Evolutionary conservation across 2,113 vertebrate genomes (phyloP).

Genomic region (Actinemys pallida): DNA sequence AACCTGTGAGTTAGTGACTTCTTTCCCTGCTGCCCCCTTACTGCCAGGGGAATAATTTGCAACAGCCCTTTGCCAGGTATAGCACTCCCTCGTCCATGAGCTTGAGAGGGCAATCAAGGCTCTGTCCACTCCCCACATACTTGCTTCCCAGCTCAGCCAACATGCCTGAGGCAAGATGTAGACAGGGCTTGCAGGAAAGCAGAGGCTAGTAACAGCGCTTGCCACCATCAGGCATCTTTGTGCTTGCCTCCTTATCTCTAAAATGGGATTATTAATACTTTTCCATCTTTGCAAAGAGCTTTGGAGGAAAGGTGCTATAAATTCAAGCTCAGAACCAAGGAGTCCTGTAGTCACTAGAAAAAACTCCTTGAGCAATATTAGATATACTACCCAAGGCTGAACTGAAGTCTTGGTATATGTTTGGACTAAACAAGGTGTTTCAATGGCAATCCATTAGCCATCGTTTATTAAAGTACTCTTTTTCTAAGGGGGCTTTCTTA

Average conservation of each 20-base stretch:
- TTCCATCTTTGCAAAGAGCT: neutral
- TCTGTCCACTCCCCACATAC: too few species aligned
- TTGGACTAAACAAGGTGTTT: neutral
- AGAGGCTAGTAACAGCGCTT: accelerated
- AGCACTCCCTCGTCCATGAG: neutral
- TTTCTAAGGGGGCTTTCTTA: too few species aligned
- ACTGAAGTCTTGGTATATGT: neutral
- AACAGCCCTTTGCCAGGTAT: neutral
- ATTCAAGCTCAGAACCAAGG: neutral
- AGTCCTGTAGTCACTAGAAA: too few species aligned
- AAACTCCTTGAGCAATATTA: neutral
- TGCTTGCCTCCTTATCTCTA: neutral
- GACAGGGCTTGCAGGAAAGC: neutral
- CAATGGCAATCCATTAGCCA: neutral
- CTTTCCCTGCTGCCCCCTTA: neutral
- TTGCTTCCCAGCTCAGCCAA: neutral
- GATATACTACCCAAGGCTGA: neutral
- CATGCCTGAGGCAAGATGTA: neutral
- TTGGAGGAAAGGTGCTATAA: neutral
- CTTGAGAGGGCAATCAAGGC: neutral
- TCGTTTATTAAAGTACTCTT: too few species aligned
- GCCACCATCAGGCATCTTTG: neutral
- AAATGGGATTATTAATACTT: neutral
- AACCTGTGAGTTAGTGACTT: neutral
- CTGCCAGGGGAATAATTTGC: neutral